Percentiles rank a stretch among this genome's conserved stretches.
Evolutionary conservation across 2,888 invertebrate genomes (phyloP).

Genomic region (Drosophila anomalipes): DNA sequence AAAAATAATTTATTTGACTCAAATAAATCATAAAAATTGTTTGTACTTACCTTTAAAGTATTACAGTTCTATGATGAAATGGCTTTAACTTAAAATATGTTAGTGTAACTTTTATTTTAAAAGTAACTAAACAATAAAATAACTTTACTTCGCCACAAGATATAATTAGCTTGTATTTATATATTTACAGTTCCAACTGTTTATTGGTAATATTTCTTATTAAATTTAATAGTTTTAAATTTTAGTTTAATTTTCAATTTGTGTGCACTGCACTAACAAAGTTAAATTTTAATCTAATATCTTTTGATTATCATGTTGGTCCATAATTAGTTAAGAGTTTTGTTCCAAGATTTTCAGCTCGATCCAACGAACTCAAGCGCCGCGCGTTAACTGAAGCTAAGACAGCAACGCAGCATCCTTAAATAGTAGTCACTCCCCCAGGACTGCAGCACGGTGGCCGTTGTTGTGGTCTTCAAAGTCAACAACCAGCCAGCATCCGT

Average conservation of each 20-base stretch:
- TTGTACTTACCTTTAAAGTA: constrained; percentile 1
- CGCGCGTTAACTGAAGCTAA: constrained; percentile 83
- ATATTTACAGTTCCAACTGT: not conserved
- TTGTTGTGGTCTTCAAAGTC: constrained; percentile 41
- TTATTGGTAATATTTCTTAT: not conserved
- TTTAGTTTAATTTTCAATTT: constrained; percentile 2
- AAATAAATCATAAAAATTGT: not conserved
- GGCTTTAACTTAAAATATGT: not conserved
- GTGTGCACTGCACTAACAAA: constrained; percentile 32
- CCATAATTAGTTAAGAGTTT: constrained; percentile 36
- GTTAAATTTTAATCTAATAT: constrained; percentile 15
- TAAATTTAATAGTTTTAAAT: not conserved
- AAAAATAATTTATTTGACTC: not conserved
- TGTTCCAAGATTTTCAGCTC: constrained; percentile 57
- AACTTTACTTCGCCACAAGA: not conserved
- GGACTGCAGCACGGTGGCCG: constrained; percentile 28
- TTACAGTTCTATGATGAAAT: not conserved
- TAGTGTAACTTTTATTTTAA: not conserved
- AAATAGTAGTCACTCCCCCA: constrained; percentile 74
- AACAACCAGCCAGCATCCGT: constrained; percentile 54
- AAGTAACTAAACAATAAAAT: not conserved
- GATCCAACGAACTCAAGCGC: constrained; percentile 80
- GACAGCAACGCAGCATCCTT: constrained; percentile 83
- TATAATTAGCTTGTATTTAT: not conserved
- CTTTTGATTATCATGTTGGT: constrained; percentile 57